Evolutionary conservation across 2,797 vertebrate species (phyloP).

Genomic region (Microctenopoma lineatum): DNA sequence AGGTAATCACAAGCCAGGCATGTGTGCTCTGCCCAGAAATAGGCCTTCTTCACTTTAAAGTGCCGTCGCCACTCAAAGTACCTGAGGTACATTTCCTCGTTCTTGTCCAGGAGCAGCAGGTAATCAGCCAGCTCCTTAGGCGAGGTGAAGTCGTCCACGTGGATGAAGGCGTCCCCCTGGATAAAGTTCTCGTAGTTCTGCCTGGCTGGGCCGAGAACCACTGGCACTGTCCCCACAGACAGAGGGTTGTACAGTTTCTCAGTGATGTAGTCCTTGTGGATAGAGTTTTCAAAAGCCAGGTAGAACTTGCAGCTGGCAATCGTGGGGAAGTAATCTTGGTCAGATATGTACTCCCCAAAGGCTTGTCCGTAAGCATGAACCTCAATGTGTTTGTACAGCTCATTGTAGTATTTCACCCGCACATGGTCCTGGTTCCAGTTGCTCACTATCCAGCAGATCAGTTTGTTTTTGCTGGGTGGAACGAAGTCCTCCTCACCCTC

Average conservation of each 20-base stretch:
- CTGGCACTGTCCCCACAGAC: constrained; percentile 93
- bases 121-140: constrained; percentile 95
- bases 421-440: constrained; percentile 98
- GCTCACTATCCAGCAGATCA: constrained; percentile 98
- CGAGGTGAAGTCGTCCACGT: constrained; percentile 95
- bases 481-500: constrained; percentile 91
- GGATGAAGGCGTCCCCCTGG: constrained; percentile 96
- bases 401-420: constrained; percentile 97
- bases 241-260: constrained; percentile 98
- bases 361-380: constrained; percentile 95
- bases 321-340: constrained; percentile 94
- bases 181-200: constrained; percentile 98
- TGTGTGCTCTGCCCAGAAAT: constrained; percentile 97
- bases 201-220: constrained; percentile 92
- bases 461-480: constrained; percentile 91
- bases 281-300: constrained; percentile 97
- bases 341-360: constrained; percentile 92
- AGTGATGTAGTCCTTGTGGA: constrained; percentile 98
- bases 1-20: constrained; percentile 96
- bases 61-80: constrained; percentile 97
- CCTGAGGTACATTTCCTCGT: constrained; percentile 92
- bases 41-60: constrained; percentile 93
- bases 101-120: constrained; percentile 94
- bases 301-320: constrained; percentile 97
- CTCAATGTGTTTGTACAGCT: constrained; percentile 96